Conservation (phyloP, 2,888 invertebrate genomes). For the Xestia sexstrigata region DNA sequence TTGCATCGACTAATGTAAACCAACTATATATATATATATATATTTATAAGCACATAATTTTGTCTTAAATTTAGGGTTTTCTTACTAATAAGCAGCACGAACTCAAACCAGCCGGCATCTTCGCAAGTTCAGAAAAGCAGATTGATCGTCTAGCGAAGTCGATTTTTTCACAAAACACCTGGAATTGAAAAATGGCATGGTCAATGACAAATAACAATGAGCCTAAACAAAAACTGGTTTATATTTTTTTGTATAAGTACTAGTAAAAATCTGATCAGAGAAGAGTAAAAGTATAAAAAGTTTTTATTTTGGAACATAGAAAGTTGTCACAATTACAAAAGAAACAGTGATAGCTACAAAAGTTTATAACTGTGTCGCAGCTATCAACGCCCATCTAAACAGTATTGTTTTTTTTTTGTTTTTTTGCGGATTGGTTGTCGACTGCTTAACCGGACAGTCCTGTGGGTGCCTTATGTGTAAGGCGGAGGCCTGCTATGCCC, state of each 20-base stretch:
- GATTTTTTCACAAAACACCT: slow-evolving; percentile 96
- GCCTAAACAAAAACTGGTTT: background rate
- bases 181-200: slow-evolving; percentile 67
- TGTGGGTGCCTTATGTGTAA: too few relatives aligned
- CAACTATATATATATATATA: slow-evolving; percentile 13
- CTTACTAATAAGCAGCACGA: slow-evolving; percentile 95
- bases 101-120: slow-evolving; percentile 94
- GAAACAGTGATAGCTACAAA: too few relatives aligned
- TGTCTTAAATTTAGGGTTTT: slow-evolving; percentile 68
- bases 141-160: slow-evolving; percentile 95
- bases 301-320: too few relatives aligned
- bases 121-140: slow-evolving; percentile 94
- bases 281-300: background rate
- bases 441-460: too few relatives aligned
- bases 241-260: background rate
- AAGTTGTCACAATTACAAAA: too few relatives aligned
- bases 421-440: too few relatives aligned
- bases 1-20: slow-evolving; percentile 36
- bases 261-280: background rate
- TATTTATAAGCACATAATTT: background rate
- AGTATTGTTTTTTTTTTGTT: too few relatives aligned
- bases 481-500: too few relatives aligned
- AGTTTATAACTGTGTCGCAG: too few relatives aligned
- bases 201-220: background rate
- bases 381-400: too few relatives aligned